A percentile compares a stretch with the other conserved stretches of the same genome.
Conservation (phyloP, 2,888 invertebrate genomes). For the Selenia dentaria region DNA sequence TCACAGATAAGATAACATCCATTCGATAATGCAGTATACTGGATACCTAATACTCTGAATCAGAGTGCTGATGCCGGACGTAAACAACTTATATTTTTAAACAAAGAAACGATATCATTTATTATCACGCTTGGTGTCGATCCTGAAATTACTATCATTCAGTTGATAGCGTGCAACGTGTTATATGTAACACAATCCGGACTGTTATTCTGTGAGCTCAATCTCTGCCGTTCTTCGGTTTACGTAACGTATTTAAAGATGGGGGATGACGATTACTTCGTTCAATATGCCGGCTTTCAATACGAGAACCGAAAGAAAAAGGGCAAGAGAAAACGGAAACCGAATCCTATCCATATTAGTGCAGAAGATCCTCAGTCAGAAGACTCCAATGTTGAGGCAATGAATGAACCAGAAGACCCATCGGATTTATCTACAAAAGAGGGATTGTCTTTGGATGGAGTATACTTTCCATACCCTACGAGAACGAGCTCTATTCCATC, state of each 20-base stretch:
- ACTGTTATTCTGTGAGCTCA: not conserved
- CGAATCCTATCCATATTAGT: not conserved
- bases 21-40: slow-evolving; percentile 6
- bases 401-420: not conserved
- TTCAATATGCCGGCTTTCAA: slow-evolving; percentile 7
- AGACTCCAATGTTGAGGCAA: slow-evolving; percentile 4
- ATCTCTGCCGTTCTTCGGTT: too few species aligned
- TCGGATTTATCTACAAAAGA: not conserved
- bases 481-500: not conserved
- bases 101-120: slow-evolving; percentile 3
- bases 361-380: slow-evolving; percentile 1
- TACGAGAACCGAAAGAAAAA: slow-evolving; percentile 8
- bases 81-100: slow-evolving; percentile 5
- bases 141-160: not conserved
- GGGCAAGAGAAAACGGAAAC: slow-evolving; percentile 32
- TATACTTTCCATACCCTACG: not conserved
- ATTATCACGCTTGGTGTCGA: not conserved
- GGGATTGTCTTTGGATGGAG: slow-evolving; percentile 2
- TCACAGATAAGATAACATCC: slow-evolving; percentile 16
- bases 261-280: slow-evolving; percentile 1
- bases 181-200: too few species aligned
- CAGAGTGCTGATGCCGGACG: slow-evolving; percentile 6
- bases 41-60: slow-evolving; percentile 11
- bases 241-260: slow-evolving; percentile 6
- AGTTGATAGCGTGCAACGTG: too few species aligned